Evolutionary conservation across 2,113 vertebrate species (phyloP).

Genomic region (Elgaria multicarinata): DNA sequence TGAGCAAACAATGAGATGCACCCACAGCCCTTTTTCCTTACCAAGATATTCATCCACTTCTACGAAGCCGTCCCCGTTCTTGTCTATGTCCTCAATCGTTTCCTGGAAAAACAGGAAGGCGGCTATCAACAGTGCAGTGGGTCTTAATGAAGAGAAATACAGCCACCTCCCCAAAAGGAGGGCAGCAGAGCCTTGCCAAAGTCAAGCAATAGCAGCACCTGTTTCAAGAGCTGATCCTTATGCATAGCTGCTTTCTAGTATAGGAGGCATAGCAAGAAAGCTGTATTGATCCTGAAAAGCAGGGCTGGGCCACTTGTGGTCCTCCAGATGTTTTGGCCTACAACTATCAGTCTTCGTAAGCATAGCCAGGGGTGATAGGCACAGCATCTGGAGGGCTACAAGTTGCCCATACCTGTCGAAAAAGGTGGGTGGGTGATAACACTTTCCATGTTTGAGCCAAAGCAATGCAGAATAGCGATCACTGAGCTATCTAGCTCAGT

Average conservation of each 20-base stretch:
- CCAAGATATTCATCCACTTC: conserved; percentile 88
- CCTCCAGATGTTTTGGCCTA: too few relatives aligned
- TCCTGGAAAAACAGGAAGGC: conserved; percentile 74
- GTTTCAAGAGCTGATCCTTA: not conserved
- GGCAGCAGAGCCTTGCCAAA: not conserved
- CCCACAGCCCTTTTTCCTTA: conserved; percentile 54
- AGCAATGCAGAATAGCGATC: not conserved
- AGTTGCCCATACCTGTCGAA: too few relatives aligned
- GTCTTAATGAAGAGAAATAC: not conserved
- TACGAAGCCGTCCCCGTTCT: conserved; percentile 85
- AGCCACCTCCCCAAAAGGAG: not conserved
- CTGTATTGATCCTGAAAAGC: too few relatives aligned
- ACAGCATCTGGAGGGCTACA: too few relatives aligned
- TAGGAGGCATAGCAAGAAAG: too few relatives aligned
- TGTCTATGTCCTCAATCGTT: conserved; percentile 91
- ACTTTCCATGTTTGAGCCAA: too few relatives aligned
- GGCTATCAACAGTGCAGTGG: not conserved
- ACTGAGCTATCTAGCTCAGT: too few relatives aligned
- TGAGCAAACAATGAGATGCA: not conserved
- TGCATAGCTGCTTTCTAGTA: not conserved
- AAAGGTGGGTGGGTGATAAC: too few relatives aligned
- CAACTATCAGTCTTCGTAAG: too few relatives aligned
- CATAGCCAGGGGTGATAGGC: not conserved
- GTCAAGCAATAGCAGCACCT: not conserved
- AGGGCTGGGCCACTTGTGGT: too few relatives aligned